phyloP scores from a whole-genome alignment of 2,113 vertebrate genomes.

The Trichechus manatus region DNA sequence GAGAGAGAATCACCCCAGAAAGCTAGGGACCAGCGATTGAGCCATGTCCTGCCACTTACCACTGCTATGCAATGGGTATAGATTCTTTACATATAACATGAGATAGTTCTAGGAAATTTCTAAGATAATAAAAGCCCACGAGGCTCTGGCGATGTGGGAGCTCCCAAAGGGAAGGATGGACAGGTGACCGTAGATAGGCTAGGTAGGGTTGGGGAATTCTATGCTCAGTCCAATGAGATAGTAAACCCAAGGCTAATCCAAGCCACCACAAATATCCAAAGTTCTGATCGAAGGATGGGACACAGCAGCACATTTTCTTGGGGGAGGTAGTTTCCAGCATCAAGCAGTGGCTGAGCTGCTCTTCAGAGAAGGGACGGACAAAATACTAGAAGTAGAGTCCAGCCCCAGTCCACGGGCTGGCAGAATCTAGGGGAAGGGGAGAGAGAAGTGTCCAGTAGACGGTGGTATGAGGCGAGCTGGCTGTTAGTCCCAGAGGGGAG shows the following conservation, averaged over 20 bases:
- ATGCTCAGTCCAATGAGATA: neutral
- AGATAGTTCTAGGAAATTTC: neutral
- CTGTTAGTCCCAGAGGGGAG: neutral
- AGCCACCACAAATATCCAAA: neutral
- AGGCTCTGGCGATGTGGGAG: neutral
- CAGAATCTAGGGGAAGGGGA: neutral
- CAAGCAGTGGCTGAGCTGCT: neutral
- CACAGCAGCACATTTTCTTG: neutral
- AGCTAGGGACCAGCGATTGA: neutral
- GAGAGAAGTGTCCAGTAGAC: neutral
- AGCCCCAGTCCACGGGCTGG: neutral
- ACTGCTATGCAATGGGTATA: neutral
- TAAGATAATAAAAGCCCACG: neutral
- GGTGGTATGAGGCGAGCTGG: neutral
- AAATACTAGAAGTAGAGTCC: neutral
- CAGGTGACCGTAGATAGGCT: neutral
- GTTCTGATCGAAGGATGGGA: neutral
- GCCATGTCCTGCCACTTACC: neutral
- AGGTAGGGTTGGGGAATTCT: neutral
- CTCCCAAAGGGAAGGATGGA: neutral
- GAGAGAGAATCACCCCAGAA: neutral
- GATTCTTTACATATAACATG: neutral
- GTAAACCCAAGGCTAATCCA: neutral
- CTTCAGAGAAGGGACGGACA: neutral
- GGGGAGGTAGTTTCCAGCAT: neutral